Evolutionary conservation across 1,140 invertebrate genomes (phyloP).

Genomic region (Aphelenchoides besseyi): DNA sequence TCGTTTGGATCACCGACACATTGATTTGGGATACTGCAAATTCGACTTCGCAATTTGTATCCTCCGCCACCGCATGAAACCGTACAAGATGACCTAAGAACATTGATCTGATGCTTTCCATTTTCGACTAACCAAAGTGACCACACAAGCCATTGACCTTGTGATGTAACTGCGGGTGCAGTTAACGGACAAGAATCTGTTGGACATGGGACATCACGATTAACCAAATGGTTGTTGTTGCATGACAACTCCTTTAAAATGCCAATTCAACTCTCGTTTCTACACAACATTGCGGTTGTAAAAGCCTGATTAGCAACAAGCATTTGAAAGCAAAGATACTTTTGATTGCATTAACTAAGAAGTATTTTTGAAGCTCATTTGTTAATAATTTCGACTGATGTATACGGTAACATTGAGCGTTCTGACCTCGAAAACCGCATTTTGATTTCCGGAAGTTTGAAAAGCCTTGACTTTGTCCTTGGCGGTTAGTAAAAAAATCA

Average conservation of each 20-base stretch:
- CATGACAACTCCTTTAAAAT: constrained; percentile 56
- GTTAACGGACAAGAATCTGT: constrained; percentile 49
- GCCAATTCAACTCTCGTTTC: not conserved
- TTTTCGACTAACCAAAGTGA: constrained; percentile 43
- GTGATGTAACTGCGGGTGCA: constrained; percentile 24
- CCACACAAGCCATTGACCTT: constrained; percentile 53
- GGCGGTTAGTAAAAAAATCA: not conserved
- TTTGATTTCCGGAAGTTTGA: not conserved
- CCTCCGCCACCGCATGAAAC: constrained; percentile 54
- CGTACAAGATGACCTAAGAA: constrained; percentile 39
- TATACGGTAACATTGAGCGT: not conserved
- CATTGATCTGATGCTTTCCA: not conserved
- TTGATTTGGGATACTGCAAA: constrained; percentile 48
- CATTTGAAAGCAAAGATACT: not conserved
- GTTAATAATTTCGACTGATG: too few species aligned
- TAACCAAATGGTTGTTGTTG: constrained; percentile 44
- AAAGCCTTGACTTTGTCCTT: not conserved
- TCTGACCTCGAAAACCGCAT: not conserved
- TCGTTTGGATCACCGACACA: constrained; percentile 54
- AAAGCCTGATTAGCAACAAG: not conserved
- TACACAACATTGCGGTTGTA: not conserved
- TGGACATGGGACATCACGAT: constrained; percentile 52
- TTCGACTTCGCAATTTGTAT: constrained; percentile 47
- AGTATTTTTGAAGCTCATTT: too few species aligned
- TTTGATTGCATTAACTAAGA: too few species aligned